Conservation (phyloP, 2,113 vertebrate species). For the Riparia riparia region DNA sequence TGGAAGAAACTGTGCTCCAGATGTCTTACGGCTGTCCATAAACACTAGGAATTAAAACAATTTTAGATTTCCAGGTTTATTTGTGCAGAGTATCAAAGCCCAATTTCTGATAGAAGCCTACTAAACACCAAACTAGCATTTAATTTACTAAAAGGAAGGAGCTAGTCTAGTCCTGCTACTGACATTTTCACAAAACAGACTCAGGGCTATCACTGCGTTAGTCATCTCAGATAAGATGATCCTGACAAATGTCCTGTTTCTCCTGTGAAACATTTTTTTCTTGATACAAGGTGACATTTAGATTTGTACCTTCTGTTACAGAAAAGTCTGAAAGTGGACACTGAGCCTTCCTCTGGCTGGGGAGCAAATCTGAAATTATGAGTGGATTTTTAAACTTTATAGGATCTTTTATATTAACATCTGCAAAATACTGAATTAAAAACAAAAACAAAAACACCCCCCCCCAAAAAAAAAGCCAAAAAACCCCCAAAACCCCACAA, state of each 20-base stretch:
- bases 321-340: not conserved
- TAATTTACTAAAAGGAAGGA: not conserved
- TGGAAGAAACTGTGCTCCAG: not conserved
- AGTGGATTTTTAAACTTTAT: not conserved
- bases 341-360: not conserved
- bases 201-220: not conserved
- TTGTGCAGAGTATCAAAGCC: not conserved
- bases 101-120: not conserved
- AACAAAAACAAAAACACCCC: no score
- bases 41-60: not conserved
- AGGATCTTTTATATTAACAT: not conserved
- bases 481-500: no score
- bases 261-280: not conserved
- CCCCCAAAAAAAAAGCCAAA: no score
- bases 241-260: not conserved
- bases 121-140: not conserved
- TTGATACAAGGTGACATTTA: not conserved
- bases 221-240: not conserved
- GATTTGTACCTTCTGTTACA: slow-evolving; percentile 28
- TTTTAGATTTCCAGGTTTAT: not conserved
- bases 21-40: not conserved
- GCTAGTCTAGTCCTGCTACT: not conserved
- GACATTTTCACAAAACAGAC: not conserved
- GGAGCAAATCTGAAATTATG: not conserved
- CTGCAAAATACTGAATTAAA: not conserved